Evolutionary conservation across 1,140 invertebrate genomes (phyloP), one percentile per base, ranked within the genome.

Genomic region (Steinernema feltiae): DNA sequence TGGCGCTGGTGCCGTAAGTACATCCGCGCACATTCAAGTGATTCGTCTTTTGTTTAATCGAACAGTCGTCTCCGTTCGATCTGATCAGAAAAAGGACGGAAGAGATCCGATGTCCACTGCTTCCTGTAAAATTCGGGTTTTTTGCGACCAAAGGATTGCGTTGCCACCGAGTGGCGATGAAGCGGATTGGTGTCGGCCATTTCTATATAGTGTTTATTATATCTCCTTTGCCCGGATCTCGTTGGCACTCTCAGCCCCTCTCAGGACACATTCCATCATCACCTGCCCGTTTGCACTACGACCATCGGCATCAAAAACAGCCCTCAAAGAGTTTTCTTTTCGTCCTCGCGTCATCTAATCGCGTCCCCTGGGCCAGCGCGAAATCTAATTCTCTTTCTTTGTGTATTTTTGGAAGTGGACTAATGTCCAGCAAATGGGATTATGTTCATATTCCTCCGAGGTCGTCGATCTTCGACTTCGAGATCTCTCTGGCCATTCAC

Each of bases 391-490:
- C 24, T 27, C 53, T 3, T 27, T 27, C 53, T 63, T 21, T 7
- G 53, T 17, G 15, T 63, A 63, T 63, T 63, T 63, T 27, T 63
- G 53, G 53, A 63, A 63, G 53, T 63, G 7, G 53, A 27, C 53
- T 63, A 63, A 63, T 63, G 53, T 63, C 53, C 53, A 27, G 53
- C 53, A 63, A 63, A 63, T 63, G 53, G 24, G 53, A 63, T 63
- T 63, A 63, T 63, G 3, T 63, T 63, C 53, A 27, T 27, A 63
- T 63, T 27, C 3, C 7, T 27, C 24, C 12, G 53, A 63, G 24
- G 53, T 63, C 53, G 12, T 63, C 53, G 15, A 63, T 63, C 24
- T 27, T 63, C 15, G 7, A 15, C 3, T 63, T 21, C 15, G 53
- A n/a, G 15, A 46, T 12, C 41, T 46, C 41, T 46, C n/a, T 7